A percentile compares a stretch with the other conserved stretches of the same genome.
Evolutionary conservation across 23 tunicate genomes (phyloP).

Genomic region (Ascidia mentula): DNA sequence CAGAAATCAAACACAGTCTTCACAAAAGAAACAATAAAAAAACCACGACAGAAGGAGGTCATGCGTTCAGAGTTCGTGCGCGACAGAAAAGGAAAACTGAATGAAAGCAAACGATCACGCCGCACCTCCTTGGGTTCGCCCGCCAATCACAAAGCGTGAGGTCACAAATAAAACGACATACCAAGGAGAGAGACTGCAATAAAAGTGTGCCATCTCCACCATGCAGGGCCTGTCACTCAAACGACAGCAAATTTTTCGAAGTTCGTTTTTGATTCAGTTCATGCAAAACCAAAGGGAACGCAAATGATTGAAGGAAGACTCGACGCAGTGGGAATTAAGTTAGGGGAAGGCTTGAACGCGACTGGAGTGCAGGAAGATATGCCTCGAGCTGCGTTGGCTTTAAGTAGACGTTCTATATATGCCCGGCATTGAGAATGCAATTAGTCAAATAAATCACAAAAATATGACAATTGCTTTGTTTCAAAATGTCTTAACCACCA

Average conservation of each 20-base stretch:
- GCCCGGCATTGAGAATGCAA: no score
- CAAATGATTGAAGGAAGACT: neutral
- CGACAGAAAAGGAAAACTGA: conserved; percentile 6
- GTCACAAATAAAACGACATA: conserved; percentile 4
- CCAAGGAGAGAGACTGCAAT: conserved; percentile 5
- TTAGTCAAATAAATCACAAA: no score
- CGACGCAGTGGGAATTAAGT: no score
- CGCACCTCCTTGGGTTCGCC: no score
- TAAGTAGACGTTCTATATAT: no score
- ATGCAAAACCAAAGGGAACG: neutral
- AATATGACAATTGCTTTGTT: no score
- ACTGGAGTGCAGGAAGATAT: no score
- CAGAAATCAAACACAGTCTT: neutral
- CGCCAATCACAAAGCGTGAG: conserved; percentile 10
- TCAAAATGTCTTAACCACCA: no score
- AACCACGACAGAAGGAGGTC: neutral
- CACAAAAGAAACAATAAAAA: neutral
- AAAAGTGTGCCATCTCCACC: neutral
- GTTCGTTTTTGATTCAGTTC: conserved; percentile 12
- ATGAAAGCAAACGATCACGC: conserved; percentile 8
- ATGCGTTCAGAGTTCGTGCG: neutral
- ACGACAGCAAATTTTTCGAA: no score
- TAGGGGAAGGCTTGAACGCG: no score
- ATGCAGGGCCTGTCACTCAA: neutral
- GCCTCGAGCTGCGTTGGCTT: no score